Percentiles rank a stretch among this genome's conserved stretches.
Evolutionary conservation across 2,888 invertebrate genomes (phyloP).

Genomic region (Epistrophe eligans): DNA sequence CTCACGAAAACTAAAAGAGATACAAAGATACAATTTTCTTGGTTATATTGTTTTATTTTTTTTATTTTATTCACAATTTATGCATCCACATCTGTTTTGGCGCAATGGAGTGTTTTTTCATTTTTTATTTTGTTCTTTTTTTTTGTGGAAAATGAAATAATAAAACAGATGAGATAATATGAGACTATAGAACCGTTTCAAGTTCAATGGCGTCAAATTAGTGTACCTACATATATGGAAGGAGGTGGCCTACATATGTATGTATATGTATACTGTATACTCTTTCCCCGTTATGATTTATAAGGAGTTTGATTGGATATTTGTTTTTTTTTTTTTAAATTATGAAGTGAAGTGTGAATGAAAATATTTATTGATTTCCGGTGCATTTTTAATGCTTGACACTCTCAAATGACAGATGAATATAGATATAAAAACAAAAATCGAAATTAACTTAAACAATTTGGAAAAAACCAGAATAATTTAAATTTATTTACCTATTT

Average conservation of each 20-base stretch:
- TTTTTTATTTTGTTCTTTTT: background rate
- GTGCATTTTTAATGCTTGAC: slow-evolving; percentile 21
- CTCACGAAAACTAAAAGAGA: slow-evolving; percentile 52
- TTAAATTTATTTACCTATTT: too few relatives aligned
- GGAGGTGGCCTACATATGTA: too few relatives aligned
- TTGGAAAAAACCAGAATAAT: too few relatives aligned
- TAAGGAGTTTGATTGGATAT: slow-evolving; percentile 26
- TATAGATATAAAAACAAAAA: too few relatives aligned
- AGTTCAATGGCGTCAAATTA: slow-evolving; percentile 70
- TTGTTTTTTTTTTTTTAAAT: slow-evolving; percentile 1
- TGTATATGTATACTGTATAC: too few relatives aligned
- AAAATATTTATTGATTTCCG: slow-evolving; percentile 52
- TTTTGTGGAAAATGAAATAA: slow-evolving; percentile 12
- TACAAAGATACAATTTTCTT: slow-evolving; percentile 34
- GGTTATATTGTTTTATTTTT: background rate
- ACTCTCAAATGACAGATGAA: too few relatives aligned
- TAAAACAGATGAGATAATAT: slow-evolving; percentile 28
- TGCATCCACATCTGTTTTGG: slow-evolving; percentile 67
- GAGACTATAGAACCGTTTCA: slow-evolving; percentile 42
- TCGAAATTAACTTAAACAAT: too few relatives aligned
- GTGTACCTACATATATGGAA: slow-evolving; percentile 3
- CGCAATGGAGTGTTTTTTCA: slow-evolving; percentile 20
- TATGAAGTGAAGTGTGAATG: slow-evolving; percentile 29
- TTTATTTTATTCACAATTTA: slow-evolving; percentile 12
- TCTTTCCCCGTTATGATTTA: slow-evolving; percentile 8